A percentile compares a stretch with the other conserved stretches of the same genome.
phyloP scores from a whole-genome alignment of 2,797 vertebrate species.

The Perodicticus potto region DNA sequence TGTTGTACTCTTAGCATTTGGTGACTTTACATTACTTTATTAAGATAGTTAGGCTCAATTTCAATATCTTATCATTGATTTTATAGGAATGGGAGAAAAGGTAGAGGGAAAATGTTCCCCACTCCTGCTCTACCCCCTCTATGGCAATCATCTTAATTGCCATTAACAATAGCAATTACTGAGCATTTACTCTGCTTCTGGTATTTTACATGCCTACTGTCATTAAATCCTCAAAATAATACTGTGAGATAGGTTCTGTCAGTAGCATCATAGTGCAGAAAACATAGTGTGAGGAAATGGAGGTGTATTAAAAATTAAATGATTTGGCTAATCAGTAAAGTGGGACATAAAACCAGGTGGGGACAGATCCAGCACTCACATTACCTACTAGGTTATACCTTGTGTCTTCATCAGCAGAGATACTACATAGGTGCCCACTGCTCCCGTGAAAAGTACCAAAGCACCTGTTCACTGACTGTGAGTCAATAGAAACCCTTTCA shows the following conservation, averaged over 20 bases:
- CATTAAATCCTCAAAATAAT: conserved; percentile 46
- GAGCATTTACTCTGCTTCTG: neutral
- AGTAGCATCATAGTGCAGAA: neutral
- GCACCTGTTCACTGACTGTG: neutral
- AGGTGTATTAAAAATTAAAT: conserved; percentile 16
- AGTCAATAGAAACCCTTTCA: conserved; percentile 10
- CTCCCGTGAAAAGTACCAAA: neutral
- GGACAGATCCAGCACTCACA: neutral
- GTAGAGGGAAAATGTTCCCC: neutral
- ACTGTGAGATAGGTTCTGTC: neutral
- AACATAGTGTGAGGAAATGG: neutral
- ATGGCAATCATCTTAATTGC: neutral
- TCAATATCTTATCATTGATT: conserved; percentile 31
- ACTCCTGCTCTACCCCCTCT: neutral
- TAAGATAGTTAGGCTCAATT: conserved; percentile 45
- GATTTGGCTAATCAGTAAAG: conserved; percentile 15
- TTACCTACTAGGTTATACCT: neutral
- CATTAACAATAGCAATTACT: neutral
- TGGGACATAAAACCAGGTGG: conserved; percentile 10
- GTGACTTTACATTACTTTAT: conserved; percentile 26
- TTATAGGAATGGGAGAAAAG: neutral
- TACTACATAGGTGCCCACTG: neutral
- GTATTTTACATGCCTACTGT: neutral
- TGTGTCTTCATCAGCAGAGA: neutral
- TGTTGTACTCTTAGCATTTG: neutral